Conservation (phyloP, 2,797 vertebrate species). For the Leptoclinus maculatus region DNA sequence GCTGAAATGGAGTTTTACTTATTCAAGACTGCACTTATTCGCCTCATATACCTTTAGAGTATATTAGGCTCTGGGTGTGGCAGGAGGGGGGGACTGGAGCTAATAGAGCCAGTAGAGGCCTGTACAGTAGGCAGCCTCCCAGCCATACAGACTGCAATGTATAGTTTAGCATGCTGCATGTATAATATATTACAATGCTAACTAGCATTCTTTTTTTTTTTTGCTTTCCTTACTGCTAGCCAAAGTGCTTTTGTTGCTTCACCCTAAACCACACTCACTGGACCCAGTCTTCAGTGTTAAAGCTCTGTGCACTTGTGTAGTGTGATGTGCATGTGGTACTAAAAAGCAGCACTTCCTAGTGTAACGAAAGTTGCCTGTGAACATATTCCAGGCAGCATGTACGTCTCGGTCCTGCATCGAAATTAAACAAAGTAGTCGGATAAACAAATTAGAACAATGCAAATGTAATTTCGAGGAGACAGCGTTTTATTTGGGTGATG, state of each 20-base stretch:
- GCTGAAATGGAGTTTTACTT: conserved; percentile 90
- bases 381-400: neutral
- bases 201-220: no score
- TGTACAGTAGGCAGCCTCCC: neutral
- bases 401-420: rapidly evolving
- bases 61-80: conserved; percentile 69
- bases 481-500: no score
- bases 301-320: neutral
- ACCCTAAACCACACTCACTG: neutral
- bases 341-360: neutral
- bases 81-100: conserved; percentile 23
- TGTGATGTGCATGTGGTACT: neutral
- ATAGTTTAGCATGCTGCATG: neutral
- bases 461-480: neutral
- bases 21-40: conserved; percentile 85
- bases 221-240: neutral
- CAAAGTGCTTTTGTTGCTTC: neutral
- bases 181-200: neutral
- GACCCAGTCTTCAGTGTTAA: neutral
- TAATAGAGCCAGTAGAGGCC: conserved; percentile 25
- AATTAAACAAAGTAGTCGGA: neutral
- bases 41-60: conserved; percentile 80
- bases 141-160: neutral
- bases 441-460: neutral
- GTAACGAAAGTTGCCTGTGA: neutral